These are phyloP conservation scores for Rousettus leschenaultii DNA, from an alignment of 2,113 vertebrate genomes.

Conservation along the genomic window DNA sequence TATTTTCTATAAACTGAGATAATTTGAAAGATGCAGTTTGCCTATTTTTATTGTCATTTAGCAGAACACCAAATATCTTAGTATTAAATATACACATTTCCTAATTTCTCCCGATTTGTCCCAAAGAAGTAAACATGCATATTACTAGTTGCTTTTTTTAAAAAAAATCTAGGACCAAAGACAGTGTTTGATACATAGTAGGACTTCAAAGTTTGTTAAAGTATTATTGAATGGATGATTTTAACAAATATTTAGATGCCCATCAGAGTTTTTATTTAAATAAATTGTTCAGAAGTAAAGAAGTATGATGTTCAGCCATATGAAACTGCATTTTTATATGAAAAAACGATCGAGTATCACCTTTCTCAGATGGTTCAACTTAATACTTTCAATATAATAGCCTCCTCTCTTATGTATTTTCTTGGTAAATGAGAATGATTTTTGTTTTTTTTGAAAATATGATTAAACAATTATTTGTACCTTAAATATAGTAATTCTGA, in stretches of 20 bases:
- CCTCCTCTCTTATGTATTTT: background rate
- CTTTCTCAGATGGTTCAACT: background rate
- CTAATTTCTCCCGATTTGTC: background rate
- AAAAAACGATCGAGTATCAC: background rate
- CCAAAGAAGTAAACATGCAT: background rate
- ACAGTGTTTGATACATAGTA: background rate
- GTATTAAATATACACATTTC: background rate
- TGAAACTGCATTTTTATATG: slow-evolving; percentile 4
- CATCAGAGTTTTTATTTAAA: background rate
- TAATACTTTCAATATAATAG: background rate
- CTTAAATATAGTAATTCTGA: background rate
- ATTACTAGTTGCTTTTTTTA: background rate
- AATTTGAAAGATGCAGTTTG: background rate
- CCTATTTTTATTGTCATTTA: background rate
- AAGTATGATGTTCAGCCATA: background rate
- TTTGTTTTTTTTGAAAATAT: background rate
- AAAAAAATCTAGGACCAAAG: background rate
- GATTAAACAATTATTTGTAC: background rate
- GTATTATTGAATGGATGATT: background rate
- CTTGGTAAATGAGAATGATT: background rate
- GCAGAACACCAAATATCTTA: background rate
- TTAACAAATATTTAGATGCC: background rate
- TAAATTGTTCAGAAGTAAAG: background rate
- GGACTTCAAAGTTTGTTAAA: background rate
- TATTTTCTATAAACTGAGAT: slow-evolving; percentile 2